A percentile compares a stretch with the other conserved stretches of the same genome.
phyloP scores from a whole-genome alignment of 2,888 invertebrate species.

The Nebria salina region DNA sequence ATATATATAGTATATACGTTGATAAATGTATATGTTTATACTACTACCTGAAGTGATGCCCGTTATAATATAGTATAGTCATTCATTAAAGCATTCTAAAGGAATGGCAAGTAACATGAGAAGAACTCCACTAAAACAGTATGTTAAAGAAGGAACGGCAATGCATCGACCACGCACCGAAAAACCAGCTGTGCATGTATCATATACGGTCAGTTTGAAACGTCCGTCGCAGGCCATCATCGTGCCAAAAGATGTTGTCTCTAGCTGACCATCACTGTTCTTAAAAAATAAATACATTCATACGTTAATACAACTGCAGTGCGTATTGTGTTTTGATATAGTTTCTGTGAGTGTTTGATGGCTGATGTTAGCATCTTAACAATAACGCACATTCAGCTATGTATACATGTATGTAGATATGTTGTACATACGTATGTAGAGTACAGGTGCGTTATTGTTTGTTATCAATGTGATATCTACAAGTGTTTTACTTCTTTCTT shows the following conservation, averaged over 20 bases:
- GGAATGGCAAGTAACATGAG: neutral
- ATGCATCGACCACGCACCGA: conserved; percentile 16
- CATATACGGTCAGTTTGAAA: conserved; percentile 38
- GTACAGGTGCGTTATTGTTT: too few relatives aligned
- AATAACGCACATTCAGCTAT: too few relatives aligned
- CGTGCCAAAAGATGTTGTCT: conserved; percentile 32
- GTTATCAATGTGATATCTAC: too few relatives aligned
- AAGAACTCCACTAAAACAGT: neutral
- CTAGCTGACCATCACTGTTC: conserved; percentile 1
- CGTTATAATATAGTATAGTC: conserved; percentile 48
- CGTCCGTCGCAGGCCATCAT: neutral
- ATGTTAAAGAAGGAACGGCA: conserved; percentile 11
- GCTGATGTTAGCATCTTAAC: too few relatives aligned
- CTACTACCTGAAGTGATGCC: conserved; percentile 38
- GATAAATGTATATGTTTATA: neutral
- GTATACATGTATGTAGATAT: too few relatives aligned
- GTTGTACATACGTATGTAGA: too few relatives aligned
- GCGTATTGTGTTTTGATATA: neutral
- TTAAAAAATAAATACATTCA: conserved; percentile 24
- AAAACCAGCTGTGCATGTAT: conserved; percentile 18
- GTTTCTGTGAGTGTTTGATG: too few relatives aligned
- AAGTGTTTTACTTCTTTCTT: too few relatives aligned
- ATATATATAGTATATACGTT: too few relatives aligned
- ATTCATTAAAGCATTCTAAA: neutral
- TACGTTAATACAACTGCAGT: neutral